phyloP scores from a whole-genome alignment of 2,113 vertebrate species.

The Charadrius vociferus region DNA sequence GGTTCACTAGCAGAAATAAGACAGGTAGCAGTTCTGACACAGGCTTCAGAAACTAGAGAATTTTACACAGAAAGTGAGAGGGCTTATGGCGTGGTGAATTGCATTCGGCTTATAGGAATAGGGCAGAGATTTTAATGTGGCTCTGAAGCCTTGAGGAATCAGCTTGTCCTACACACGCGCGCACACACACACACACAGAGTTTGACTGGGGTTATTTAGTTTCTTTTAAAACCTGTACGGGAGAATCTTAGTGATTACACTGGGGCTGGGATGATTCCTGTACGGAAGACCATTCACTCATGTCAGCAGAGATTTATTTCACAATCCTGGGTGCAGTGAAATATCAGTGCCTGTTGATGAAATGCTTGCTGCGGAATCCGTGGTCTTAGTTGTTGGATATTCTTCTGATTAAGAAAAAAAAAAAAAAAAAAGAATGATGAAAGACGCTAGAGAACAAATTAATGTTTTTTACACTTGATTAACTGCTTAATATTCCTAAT shows the following conservation, averaged over 20 bases:
- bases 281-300: not conserved
- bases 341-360: constrained; percentile 3
- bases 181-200: not conserved
- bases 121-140: not conserved
- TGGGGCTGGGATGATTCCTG: not conserved
- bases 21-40: not conserved
- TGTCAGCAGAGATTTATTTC: not conserved
- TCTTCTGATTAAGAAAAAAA: constrained; percentile 44
- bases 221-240: not conserved
- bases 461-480: constrained; percentile 67
- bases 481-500: constrained; percentile 68
- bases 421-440: constrained; percentile 33
- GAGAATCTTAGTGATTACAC: not conserved
- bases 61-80: not conserved
- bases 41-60: not conserved
- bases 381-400: not conserved
- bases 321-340: not conserved
- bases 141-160: not conserved
- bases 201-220: not conserved
- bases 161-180: not conserved
- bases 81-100: not conserved
- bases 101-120: not conserved
- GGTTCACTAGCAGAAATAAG: not conserved
- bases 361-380: not conserved
- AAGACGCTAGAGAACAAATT: constrained; percentile 29